phyloP scores from a whole-genome alignment of 2,888 invertebrate genomes.

The Pseudolycoriella hygida region DNA sequence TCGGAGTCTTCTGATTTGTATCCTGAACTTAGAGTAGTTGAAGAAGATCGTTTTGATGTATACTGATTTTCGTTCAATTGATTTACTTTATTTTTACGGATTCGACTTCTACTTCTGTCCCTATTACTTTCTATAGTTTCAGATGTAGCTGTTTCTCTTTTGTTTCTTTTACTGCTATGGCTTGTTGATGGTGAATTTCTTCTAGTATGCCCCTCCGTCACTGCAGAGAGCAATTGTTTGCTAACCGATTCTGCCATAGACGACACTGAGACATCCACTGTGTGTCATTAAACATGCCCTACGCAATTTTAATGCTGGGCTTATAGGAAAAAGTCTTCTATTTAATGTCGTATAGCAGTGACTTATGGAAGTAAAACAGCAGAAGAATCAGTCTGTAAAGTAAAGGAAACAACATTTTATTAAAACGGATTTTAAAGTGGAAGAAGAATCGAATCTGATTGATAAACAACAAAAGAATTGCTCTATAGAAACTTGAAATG shows the following conservation, averaged over 20 bases:
- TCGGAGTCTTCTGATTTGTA: not conserved
- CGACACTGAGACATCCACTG: constrained; percentile 59
- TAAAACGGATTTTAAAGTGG: not conserved
- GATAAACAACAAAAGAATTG: not conserved
- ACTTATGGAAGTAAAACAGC: not conserved
- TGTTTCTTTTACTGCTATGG: not conserved
- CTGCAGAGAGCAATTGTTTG: constrained; percentile 55
- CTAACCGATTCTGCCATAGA: constrained; percentile 84
- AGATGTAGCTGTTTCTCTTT: not conserved
- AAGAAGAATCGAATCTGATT: not conserved
- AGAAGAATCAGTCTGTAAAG: not conserved
- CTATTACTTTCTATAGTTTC: not conserved
- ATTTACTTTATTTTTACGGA: no score
- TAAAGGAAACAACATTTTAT: no score
- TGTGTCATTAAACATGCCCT: constrained; percentile 30
- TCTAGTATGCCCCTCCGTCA: constrained; percentile 40
- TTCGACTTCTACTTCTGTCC: no score
- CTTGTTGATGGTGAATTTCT: not conserved
- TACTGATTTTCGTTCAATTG: no score
- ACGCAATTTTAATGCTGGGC: constrained; percentile 6
- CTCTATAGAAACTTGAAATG: no score
- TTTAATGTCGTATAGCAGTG: not conserved
- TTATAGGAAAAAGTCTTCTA: not conserved
- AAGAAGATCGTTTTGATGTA: constrained; percentile 7
- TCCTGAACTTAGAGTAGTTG: constrained; percentile 10